Conservation (phyloP, 2,888 invertebrate genomes). For the Sarcophaga variegata region DNA sequence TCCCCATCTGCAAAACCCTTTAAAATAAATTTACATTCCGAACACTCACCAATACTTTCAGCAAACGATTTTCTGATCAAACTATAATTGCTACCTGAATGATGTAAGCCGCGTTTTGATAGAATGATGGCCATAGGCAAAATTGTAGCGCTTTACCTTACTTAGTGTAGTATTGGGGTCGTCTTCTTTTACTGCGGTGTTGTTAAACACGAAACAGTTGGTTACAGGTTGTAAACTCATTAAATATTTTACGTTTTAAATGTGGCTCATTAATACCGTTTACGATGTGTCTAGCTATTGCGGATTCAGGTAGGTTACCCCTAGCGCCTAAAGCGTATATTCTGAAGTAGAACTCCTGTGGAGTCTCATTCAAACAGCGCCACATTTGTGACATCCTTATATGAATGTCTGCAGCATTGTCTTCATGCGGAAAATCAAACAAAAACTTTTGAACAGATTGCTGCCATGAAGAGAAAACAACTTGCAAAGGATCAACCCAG, state of each 20-base stretch:
- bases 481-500: conserved; percentile 48
- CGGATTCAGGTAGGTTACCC: too few species aligned
- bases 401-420: conserved; percentile 13
- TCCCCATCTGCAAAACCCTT: conserved; percentile 52
- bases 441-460: not conserved
- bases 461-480: not conserved
- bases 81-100: too few species aligned
- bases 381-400: conserved; percentile 49
- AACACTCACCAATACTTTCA: not conserved
- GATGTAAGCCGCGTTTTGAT: not conserved
- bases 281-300: conserved; percentile 39
- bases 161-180: not conserved
- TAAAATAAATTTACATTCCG: conserved; percentile 8
- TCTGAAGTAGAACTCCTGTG: too few species aligned
- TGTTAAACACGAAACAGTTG: conserved; percentile 9
- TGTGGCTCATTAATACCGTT: conserved; percentile 51
- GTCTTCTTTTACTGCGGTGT: not conserved
- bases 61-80: too few species aligned
- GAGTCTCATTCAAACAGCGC: not conserved
- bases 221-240: conserved; percentile 12
- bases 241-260: conserved; percentile 57
- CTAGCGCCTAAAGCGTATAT: too few species aligned
- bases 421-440: too few species aligned
- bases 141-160: conserved; percentile 46
- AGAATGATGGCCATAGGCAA: not conserved